Percentiles rank a stretch among this genome's conserved stretches.
Conservation (phyloP, 2,888 invertebrate species). For the Dioctria linearis region DNA sequence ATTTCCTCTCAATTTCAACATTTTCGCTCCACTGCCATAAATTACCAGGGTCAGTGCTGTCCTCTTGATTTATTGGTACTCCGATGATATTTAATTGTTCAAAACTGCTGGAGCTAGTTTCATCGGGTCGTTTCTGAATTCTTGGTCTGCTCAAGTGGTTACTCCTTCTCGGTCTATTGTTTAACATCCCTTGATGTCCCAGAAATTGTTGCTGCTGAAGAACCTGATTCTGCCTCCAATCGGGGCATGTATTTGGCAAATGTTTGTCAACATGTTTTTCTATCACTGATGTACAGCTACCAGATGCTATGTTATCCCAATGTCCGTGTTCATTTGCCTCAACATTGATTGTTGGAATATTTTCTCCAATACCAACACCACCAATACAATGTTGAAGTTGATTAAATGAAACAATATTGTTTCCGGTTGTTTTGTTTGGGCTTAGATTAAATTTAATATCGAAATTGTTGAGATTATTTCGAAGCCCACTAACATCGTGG, state of each 20-base stretch:
- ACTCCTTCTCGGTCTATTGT: slow-evolving; percentile 36
- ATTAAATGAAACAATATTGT: slow-evolving; percentile 29
- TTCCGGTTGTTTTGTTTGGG: slow-evolving; percentile 34
- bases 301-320: slow-evolving; percentile 38
- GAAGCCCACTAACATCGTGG: slow-evolving; percentile 44
- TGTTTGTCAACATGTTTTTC: slow-evolving; percentile 56
- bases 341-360: neutral
- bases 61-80: slow-evolving; percentile 42
- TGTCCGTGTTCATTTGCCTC: neutral
- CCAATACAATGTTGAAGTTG: slow-evolving; percentile 24
- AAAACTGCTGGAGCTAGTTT: slow-evolving; percentile 63
- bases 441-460: slow-evolving; percentile 44
- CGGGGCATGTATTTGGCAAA: slow-evolving; percentile 33
- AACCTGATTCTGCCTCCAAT: slow-evolving; percentile 12
- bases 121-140: slow-evolving; percentile 56
- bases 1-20: slow-evolving; percentile 51
- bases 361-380: slow-evolving; percentile 1
- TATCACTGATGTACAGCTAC: slow-evolving; percentile 12
- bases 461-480: slow-evolving; percentile 42
- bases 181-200: slow-evolving; percentile 5
- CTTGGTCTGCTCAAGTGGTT: slow-evolving; percentile 47
- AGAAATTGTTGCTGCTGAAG: slow-evolving; percentile 20
- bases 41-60: slow-evolving; percentile 28
- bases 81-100: slow-evolving; percentile 62
- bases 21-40: slow-evolving; percentile 43